phyloP scores from a whole-genome alignment of 2,888 invertebrate genomes.

The Laothoe populi region DNA sequence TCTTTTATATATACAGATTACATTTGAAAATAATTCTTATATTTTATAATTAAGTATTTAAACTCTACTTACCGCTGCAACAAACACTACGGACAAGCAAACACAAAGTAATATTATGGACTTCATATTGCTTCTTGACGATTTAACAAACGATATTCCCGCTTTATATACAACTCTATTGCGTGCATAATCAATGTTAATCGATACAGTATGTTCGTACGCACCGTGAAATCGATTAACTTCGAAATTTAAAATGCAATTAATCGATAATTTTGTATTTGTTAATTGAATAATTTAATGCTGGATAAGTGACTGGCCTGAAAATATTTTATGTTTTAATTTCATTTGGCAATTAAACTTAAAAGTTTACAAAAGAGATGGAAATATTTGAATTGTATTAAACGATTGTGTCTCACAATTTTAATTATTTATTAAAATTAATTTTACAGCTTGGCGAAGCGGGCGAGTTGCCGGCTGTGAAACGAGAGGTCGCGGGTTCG shows the following conservation, averaged over 20 bases:
- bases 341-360: too few species aligned
- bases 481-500: too few species aligned
- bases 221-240: constrained; percentile 18
- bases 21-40: background rate
- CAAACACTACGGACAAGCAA: constrained; percentile 38
- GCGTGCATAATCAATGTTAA: constrained; percentile 49
- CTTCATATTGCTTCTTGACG: constrained; percentile 41
- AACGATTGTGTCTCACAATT: too few species aligned
- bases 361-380: too few species aligned
- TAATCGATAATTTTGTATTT: background rate
- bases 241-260: constrained; percentile 10
- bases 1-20: too few species aligned
- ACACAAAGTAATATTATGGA: constrained; percentile 44
- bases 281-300: background rate
- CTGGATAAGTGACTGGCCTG: background rate
- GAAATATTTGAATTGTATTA: too few species aligned
- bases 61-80: constrained; percentile 38
- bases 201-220: constrained; percentile 33
- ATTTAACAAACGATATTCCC: constrained; percentile 40
- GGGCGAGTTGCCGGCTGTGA: too few species aligned
- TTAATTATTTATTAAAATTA: too few species aligned
- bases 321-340: too few species aligned
- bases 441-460: too few species aligned
- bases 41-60: background rate
- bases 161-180: constrained; percentile 24